Base-by-base conservation (phyloP, 2,888 invertebrate species). In the Catocala fraxini region DNA sequence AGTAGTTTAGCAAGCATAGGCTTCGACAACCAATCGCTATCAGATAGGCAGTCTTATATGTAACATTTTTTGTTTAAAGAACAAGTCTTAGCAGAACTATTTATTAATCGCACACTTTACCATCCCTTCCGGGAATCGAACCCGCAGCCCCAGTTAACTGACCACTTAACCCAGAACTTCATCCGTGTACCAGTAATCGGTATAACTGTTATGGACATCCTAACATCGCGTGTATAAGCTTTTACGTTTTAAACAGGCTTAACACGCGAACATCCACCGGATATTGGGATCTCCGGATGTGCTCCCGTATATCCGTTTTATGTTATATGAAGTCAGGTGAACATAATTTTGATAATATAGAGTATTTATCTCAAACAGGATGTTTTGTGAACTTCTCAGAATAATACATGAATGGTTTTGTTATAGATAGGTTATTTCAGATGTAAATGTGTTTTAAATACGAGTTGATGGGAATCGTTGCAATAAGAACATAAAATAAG, bases 251-350 rank as follows among this genome's bases (percentile, higher is more conserved):
- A 15, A 56, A 60, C 57, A 6, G 2, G 5, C 51, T 6, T 6
- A n/a, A 68, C 68, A 57, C 55, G 6, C 62, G 25, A 25, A 25
- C 25, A 12, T 15, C 15, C 6, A 39, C 0, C 61, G 68, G 58
- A 59, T 48, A 58, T 56, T 10, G 39, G 25, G 9, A 49, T 46
- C 11, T 56, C 60, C 58, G 63, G 56, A 72, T 63, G 43, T 63
- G 52, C 59, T 56, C 46, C 47, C 7, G 51, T 56, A 54, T 59
- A 58, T 68, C 75, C 69, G 73, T 51, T 51, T 43, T 47, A n/a
- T 49, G 49, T 60, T 39, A 49, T 39, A 39, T 39, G 35, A 7
- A 5, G 15, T 34, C 15, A 35, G 13, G 13, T 46, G 10, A 51
- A 34, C 35, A 46, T 42, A 45, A 39, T 49, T 12, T 55, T 45